phyloP scores from a whole-genome alignment of 1,140 invertebrate species.

The Formica exsecta region DNA sequence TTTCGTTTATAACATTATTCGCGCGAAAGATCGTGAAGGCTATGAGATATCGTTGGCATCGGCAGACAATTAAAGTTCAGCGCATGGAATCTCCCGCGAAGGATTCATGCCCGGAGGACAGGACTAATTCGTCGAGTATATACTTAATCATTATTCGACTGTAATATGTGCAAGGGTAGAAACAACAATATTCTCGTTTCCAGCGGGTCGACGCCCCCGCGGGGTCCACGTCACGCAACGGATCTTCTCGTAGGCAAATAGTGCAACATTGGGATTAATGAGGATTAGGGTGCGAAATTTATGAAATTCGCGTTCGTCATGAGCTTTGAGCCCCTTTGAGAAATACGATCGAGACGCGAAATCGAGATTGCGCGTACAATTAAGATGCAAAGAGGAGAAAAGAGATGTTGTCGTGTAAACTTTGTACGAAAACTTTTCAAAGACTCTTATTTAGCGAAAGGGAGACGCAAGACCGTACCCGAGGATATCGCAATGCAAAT shows the following conservation, averaged over 20 bases:
- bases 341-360: neutral
- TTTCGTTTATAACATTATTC: neutral
- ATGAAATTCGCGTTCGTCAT: constrained; percentile 78
- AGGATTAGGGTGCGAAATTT: constrained; percentile 82
- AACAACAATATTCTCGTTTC: constrained; percentile 85
- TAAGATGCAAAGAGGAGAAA: neutral
- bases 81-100: constrained; percentile 44
- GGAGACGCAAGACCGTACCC: neutral
- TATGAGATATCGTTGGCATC: neutral
- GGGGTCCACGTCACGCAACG: constrained; percentile 32
- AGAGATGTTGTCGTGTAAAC: neutral
- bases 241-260: constrained; percentile 82
- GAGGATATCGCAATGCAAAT: constrained; percentile 71
- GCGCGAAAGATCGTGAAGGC: neutral
- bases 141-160: constrained; percentile 84
- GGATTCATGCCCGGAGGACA: constrained; percentile 77
- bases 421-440: neutral
- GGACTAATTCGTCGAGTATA: constrained; percentile 80
- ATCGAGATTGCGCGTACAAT: neutral
- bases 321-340: neutral
- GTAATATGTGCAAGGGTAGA: constrained; percentile 85
- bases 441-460: neutral
- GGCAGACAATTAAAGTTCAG: constrained; percentile 72
- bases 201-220: constrained; percentile 61
- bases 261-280: constrained; percentile 83